Evolutionary conservation across 2,113 vertebrate genomes (phyloP).

Genomic region (Ciconia maguari): DNA sequence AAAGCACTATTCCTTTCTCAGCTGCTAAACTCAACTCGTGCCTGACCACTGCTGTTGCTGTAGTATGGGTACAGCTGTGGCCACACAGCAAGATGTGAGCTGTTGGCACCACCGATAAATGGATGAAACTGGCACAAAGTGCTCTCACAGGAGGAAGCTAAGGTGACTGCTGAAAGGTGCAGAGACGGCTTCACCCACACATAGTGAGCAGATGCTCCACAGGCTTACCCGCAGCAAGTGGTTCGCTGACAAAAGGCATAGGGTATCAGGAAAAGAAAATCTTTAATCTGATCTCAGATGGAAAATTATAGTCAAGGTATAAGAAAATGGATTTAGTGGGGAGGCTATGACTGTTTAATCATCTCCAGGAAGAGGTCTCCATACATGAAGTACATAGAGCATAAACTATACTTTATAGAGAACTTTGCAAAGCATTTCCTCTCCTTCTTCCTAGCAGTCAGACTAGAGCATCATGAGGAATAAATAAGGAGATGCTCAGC

Average conservation of each 20-base stretch:
- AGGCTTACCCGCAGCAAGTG: not conserved
- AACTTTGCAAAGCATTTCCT: not conserved
- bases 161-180: not conserved
- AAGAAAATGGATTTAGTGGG: not conserved
- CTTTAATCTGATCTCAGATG: not conserved
- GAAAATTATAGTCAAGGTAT: not conserved
- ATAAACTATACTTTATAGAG: not conserved
- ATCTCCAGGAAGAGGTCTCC: not conserved
- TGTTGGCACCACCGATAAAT: accelerated
- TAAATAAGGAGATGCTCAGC: not conserved
- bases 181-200: not conserved
- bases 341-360: not conserved
- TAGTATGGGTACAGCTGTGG: accelerated
- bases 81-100: not conserved
- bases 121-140: accelerated
- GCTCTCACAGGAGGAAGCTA: accelerated
- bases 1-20: not conserved
- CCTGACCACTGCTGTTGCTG: not conserved
- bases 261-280: not conserved
- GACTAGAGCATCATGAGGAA: not conserved
- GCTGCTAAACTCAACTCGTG: not conserved
- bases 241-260: not conserved
- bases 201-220: not conserved
- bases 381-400: not conserved
- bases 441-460: not conserved